Evolutionary conservation across 2,797 vertebrate species (phyloP).

Genomic region (Rhincodon typus): DNA sequence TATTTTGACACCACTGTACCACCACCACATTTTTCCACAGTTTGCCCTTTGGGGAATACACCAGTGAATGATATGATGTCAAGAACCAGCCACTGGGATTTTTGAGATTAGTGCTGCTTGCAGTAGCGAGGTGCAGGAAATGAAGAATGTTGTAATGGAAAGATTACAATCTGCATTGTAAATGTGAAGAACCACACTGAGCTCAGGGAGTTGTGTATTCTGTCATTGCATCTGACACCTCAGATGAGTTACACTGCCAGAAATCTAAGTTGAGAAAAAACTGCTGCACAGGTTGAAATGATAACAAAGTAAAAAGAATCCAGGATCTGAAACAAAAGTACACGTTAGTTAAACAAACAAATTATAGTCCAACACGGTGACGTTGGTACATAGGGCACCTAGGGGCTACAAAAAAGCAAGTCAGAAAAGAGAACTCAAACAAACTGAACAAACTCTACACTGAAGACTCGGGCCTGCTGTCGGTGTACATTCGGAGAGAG

Average conservation of each 20-base stretch:
- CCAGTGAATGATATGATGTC: not conserved
- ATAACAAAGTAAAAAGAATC: not conserved
- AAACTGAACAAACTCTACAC: too few species aligned
- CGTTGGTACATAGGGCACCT: too few species aligned
- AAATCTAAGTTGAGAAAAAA: not conserved
- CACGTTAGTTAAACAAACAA: not conserved
- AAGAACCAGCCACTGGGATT: not conserved
- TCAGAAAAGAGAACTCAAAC: too few species aligned
- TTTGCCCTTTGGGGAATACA: not conserved
- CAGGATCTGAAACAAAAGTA: not conserved
- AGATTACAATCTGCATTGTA: not conserved
- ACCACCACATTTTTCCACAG: not conserved
- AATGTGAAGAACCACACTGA: not conserved
- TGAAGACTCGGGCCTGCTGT: too few species aligned
- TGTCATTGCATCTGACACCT: not conserved
- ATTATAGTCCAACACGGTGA: too few species aligned
- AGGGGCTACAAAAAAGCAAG: too few species aligned
- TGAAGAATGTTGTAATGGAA: not conserved
- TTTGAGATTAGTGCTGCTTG: not conserved
- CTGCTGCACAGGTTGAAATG: not conserved
- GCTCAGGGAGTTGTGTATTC: not conserved
- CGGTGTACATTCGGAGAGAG: too few species aligned
- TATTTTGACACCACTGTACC: not conserved
- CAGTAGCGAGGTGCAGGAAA: not conserved
- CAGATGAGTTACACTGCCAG: not conserved